Conservation (phyloP, 1,140 invertebrate species). For the Oncopeltus fasciatus region DNA sequence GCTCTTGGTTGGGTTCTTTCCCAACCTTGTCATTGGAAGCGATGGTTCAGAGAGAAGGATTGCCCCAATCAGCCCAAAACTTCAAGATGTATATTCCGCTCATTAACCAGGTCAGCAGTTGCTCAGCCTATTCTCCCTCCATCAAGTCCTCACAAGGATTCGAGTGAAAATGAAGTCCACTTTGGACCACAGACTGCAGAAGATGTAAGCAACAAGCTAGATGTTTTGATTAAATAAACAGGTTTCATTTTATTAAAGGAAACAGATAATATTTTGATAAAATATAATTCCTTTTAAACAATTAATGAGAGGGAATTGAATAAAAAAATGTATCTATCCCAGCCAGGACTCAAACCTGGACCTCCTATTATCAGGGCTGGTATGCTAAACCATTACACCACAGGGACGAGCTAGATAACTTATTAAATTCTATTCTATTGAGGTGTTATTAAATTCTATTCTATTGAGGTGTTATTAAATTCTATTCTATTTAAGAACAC, state of each 20-base stretch:
- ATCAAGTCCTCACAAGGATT: background rate
- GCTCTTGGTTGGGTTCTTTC: conserved; percentile 10
- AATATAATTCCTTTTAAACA: background rate
- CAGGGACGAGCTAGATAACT: too few species aligned
- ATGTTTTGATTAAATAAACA: background rate
- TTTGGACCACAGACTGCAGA: conserved; percentile 12
- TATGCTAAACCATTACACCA: too few species aligned
- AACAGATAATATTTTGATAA: background rate
- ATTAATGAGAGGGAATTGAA: background rate
- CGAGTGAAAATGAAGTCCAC: background rate
- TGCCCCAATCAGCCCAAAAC: background rate
- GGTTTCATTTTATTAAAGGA: background rate
- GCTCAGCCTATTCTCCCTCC: background rate
- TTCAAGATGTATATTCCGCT: too few species aligned
- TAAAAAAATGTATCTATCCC: background rate
- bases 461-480: too few species aligned
- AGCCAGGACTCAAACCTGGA: background rate
- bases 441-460: too few species aligned
- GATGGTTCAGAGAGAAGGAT: background rate
- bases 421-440: too few species aligned
- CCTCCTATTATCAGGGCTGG: background rate
- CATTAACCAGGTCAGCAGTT: background rate
- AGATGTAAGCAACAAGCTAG: conserved; percentile 1
- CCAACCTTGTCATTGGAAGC: conserved; percentile 4
- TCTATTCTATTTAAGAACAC: too few species aligned